phyloP scores from a whole-genome alignment of 1,140 invertebrate genomes.

The Sycobia sp. region DNA sequence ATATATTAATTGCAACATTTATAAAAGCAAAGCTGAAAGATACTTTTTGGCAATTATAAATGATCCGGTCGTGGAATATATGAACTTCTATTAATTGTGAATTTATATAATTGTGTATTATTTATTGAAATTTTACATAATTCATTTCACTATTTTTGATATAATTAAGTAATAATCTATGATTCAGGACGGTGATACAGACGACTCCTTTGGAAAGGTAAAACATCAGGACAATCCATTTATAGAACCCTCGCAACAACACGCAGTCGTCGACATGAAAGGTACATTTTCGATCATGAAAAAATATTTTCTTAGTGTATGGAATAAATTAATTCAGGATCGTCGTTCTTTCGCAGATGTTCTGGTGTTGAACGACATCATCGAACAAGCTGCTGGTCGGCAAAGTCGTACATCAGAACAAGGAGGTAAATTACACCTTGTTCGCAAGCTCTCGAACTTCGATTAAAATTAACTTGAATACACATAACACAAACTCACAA shows the following conservation, averaged over 20 bases:
- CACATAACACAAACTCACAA: slow-evolving; percentile 17
- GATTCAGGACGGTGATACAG: slow-evolving; percentile 76
- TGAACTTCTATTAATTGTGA: too few relatives aligned
- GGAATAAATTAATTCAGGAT: neutral
- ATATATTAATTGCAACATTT: too few relatives aligned
- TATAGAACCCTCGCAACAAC: slow-evolving; percentile 83
- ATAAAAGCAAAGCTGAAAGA: too few relatives aligned
- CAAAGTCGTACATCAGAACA: slow-evolving; percentile 83
- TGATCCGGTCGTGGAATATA: too few relatives aligned
- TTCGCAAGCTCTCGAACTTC: neutral
- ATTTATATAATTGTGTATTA: too few relatives aligned
- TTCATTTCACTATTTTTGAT: too few relatives aligned
- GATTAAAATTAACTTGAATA: slow-evolving; percentile 4
- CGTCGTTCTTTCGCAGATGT: slow-evolving; percentile 74
- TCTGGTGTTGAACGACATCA: slow-evolving; percentile 96
- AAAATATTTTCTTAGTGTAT: neutral
- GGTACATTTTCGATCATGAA: slow-evolving; percentile 65
- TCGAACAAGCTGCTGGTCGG: slow-evolving; percentile 90
- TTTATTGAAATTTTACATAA: too few relatives aligned
- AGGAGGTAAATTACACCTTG: slow-evolving; percentile 73
- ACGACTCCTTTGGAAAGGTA: slow-evolving; percentile 80
- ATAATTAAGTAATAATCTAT: too few relatives aligned
- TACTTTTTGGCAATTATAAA: too few relatives aligned
- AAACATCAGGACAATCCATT: slow-evolving; percentile 92
- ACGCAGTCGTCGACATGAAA: slow-evolving; percentile 92